Base-by-base conservation (phyloP, 2,797 vertebrate species). In the Alca torda region DNA sequence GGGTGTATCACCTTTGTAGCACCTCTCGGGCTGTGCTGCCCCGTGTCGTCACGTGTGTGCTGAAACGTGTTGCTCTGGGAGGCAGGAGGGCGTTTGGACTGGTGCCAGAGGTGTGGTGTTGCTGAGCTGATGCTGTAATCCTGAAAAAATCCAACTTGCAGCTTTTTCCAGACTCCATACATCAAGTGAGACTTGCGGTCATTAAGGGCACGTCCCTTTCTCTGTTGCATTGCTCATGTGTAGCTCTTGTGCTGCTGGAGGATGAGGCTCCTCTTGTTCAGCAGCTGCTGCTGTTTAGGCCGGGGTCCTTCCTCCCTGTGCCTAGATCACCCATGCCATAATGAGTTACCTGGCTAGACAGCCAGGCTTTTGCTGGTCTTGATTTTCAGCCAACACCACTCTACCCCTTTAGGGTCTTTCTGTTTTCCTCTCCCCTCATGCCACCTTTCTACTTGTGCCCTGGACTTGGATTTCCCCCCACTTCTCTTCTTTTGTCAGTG, bases 11-110 rank as follows among this genome's bases (percentile, higher is more conserved):
- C 61, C 43, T 85, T n/a, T 10, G 60, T 35, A 94, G 78, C 39
- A 50, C 70, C 73, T 89, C 56, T 68, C 0, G 0, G 61, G 67
- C 70, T 0, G 0, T 3, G 8, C 60, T 92, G 75, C 48, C 77
- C 70, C 4, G 1, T 91, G 60, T 70, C 7, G 1, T 67, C 73
- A 19, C 1, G 0, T 23, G 61, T 59, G n/a, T 84, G 39, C 46
- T 0, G 3, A 67, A 56, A 31, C 0, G 0, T 0, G 0, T 50
- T 88, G 45, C 67, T 63, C 45, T 64, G 69, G 51, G 64, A 72
- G 41, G 24, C 68, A 80, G 31, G 31, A 85, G 57, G 56, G 76
- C 0, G 0, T 57, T 70, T 92, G 84, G 73, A 78, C 48, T 48
- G 54, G 23, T 69, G 90, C 87, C 76, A 0, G 5, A 90, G 57